Evolutionary conservation across 2,113 vertebrate genomes (phyloP).

Genomic region (Herpailurus yagouaroundi): DNA sequence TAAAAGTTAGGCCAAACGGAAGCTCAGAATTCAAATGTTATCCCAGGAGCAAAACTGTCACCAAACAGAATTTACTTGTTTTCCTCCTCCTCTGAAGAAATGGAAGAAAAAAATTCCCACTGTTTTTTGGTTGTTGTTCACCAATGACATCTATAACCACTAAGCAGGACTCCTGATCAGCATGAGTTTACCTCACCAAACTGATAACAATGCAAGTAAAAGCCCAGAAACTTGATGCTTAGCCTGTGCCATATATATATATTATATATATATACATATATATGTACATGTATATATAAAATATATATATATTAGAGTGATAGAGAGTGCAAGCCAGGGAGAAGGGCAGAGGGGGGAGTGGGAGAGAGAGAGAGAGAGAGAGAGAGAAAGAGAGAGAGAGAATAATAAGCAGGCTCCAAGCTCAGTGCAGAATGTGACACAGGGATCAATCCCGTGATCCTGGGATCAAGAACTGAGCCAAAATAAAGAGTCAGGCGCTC

Average conservation of each 20-base stretch:
- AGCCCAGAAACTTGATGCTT: background rate
- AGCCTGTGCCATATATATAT: background rate
- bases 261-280: too few relatives aligned
- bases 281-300: too few relatives aligned
- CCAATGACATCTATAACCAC: background rate
- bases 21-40: conserved; percentile 24
- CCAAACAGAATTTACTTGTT: background rate
- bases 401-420: too few relatives aligned
- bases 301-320: too few relatives aligned
- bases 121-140: background rate
- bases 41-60: background rate
- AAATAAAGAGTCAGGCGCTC: too few relatives aligned
- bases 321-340: too few relatives aligned
- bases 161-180: background rate
- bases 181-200: background rate
- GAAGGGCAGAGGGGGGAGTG: too few relatives aligned
- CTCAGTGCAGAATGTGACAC: too few relatives aligned
- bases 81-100: background rate
- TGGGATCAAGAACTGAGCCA: too few relatives aligned
- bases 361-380: too few relatives aligned
- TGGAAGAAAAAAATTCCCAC: background rate
- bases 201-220: background rate
- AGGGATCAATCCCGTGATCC: too few relatives aligned
- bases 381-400: too few relatives aligned
- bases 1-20: conserved; percentile 62